Evolutionary conservation across 2,797 vertebrate genomes (phyloP), one percentile per base, ranked within the genome.

Genomic region (Sebastiscus albofasciatus): DNA sequence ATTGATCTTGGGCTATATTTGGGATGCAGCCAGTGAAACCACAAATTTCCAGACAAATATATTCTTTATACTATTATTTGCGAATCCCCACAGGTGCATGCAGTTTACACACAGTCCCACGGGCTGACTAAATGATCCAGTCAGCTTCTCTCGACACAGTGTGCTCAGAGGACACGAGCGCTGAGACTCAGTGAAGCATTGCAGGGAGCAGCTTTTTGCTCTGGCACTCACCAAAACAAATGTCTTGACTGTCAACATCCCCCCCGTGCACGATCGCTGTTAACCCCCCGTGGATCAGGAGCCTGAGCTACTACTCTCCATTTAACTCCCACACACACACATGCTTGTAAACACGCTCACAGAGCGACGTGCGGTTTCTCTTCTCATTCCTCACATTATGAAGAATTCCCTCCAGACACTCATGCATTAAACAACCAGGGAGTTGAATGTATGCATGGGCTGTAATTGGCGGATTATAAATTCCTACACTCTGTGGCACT

Each of bases 391-490:
- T 83, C 82, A 81, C 88, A 87, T 86, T 75, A 82, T 31, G 54
- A 85, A 52, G 67, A 86, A 92, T 90, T 92, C 93, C 94, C 93
- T 75, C 13, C 89, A 89, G 94, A 94, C 89, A 72, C 86, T 85
- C 65, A 26, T 80, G 84, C 83, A 79, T 87, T 80, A 90, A 93
- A 82, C 90, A 91, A 24, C 85, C 81, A 31, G 83, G 85, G 89
- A 91, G 77, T n/a, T 84, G 90, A 82, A 89, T 86, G 86, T 85
- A 86, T 92, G 88, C 89, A 83, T 70, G 78, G 24, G 60, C 76
- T 87, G 86, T 95, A 95, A 95, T 94, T 94, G 94, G 87, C 29
- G 18, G 86, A 93, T 95, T 93, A 93, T 86, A 74, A 88, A 92
- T 94, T 94, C 92, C 91, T 83, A 87, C 87, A 90, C 93, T 83